These are phyloP conservation scores for Carduelis carduelis DNA, from an alignment of 2,797 vertebrate genomes.

Conservation along the genomic window DNA sequence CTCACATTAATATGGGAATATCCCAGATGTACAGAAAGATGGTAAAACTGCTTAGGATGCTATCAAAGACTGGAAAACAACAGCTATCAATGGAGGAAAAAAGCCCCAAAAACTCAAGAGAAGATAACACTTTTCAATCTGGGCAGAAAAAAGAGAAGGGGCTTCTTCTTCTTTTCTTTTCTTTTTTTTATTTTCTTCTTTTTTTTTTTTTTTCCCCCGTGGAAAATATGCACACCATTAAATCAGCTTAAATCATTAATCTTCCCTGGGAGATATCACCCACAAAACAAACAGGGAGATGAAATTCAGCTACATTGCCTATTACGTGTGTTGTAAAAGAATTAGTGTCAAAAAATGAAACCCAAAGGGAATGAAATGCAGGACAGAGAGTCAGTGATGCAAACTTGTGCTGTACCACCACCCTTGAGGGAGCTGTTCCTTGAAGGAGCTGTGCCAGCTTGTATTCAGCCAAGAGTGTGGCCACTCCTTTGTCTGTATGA, in stretches of 20 bases:
- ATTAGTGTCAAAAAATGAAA: slow-evolving; percentile 15
- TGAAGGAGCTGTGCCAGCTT: not conserved
- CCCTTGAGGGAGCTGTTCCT: not conserved
- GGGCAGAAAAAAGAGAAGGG: not conserved
- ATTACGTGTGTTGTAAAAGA: not conserved
- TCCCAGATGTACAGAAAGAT: slow-evolving; percentile 5
- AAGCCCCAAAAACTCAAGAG: rapidly evolving
- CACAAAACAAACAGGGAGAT: not conserved
- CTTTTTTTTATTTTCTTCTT: no score
- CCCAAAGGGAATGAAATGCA: not conserved
- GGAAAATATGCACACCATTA: not conserved
- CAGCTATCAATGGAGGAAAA: not conserved
- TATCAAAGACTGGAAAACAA: not conserved
- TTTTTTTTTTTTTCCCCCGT: rapidly evolving
- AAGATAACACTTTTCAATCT: not conserved
- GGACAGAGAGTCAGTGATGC: not conserved
- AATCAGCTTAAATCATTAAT: slow-evolving; percentile 25
- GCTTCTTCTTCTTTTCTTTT: not conserved
- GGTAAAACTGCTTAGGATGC: not conserved
- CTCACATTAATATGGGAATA: not conserved
- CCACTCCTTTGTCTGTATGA: not conserved
- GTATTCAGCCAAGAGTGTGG: not conserved
- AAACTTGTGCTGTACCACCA: not conserved
- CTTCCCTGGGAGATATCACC: not conserved
- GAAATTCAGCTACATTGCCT: not conserved